phyloP scores from a whole-genome alignment of 2,797 vertebrate species.

The Anguilla obscura region DNA sequence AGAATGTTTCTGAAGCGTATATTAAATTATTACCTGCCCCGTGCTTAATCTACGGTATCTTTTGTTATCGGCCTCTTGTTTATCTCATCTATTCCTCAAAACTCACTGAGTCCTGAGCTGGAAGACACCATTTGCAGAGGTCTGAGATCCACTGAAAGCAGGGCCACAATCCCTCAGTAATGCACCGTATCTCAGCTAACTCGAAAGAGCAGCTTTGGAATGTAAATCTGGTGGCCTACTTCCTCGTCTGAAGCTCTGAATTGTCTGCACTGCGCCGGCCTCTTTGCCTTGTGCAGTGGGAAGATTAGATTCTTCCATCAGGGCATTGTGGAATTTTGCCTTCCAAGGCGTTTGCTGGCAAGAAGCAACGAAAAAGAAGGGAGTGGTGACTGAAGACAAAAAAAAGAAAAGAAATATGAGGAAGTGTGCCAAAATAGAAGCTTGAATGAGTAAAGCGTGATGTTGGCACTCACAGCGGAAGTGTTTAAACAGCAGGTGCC shows the following conservation, averaged over 20 bases:
- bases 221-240: constrained; percentile 36
- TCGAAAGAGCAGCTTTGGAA: constrained; percentile 25
- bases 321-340: constrained; percentile 46
- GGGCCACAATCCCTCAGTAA: not conserved
- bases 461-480: not conserved
- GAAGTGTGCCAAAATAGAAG: not conserved
- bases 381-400: not conserved
- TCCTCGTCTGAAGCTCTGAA: constrained; percentile 55
- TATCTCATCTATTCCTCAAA: not conserved
- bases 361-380: not conserved
- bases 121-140: not conserved
- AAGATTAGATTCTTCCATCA: constrained; percentile 51
- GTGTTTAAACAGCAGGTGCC: constrained; percentile 3
- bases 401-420: not conserved
- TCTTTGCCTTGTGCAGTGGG: constrained; percentile 40
- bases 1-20: not conserved
- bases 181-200: constrained; percentile 9
- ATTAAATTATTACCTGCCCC: not conserved
- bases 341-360: constrained; percentile 28
- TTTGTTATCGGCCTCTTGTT: not conserved
- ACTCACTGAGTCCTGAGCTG: not conserved
- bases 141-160: not conserved
- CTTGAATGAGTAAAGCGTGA: not conserved
- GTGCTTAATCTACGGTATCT: not conserved
- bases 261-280: constrained; percentile 41